Evolutionary conservation across 2,113 vertebrate genomes (phyloP), one percentile per base, ranked within the genome.

Genomic region (Suncus etruscus): DNA sequence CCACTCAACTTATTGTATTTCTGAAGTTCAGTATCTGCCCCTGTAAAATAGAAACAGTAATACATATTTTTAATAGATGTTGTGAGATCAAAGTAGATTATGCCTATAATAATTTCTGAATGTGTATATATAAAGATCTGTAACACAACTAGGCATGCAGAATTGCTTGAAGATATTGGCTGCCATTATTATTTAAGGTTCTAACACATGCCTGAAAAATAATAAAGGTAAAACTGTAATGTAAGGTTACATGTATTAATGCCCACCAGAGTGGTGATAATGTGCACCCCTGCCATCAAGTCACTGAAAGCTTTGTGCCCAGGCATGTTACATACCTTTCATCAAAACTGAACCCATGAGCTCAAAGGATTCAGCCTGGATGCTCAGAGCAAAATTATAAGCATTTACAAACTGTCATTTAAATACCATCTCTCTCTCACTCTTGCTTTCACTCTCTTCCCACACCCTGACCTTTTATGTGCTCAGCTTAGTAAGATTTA

Each of bases 401-500:
- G 51, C 32, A 18, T 87, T 93, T 91, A n/a, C 51, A 84, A 83
- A 65, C 50, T 50, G 66, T 91, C 80, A 20, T 78, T 87, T 85
- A 73, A 90, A 80, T 61, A 39, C 24, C 2, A 10, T 83, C 85
- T 78, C 31, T 80, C 5, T 45, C 48, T 89, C 66, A 83, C 25
- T 39, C 58, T 45, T 31, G 0, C 27, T 3, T 31, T 24, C 51
- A 87, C n/a, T 39, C 39, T 39, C 39, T 39, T 32, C 61, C 32
- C 47, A 0, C 22, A 5, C 32, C 18, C 51, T 69, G 83, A 93
- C 89, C 91, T 91, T 66, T 18, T 11, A 18, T 86, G 66, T 68
- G 22, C 91, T 80, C 39, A 29, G 63, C 27, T 77, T 93, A 89
- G 89, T 92, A 73, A 90, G 86, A 31, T 88, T 72, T 82, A 54